These are phyloP conservation scores for Clunio marinus DNA, from an alignment of 2,888 invertebrate genomes.

Conservation along the genomic window DNA sequence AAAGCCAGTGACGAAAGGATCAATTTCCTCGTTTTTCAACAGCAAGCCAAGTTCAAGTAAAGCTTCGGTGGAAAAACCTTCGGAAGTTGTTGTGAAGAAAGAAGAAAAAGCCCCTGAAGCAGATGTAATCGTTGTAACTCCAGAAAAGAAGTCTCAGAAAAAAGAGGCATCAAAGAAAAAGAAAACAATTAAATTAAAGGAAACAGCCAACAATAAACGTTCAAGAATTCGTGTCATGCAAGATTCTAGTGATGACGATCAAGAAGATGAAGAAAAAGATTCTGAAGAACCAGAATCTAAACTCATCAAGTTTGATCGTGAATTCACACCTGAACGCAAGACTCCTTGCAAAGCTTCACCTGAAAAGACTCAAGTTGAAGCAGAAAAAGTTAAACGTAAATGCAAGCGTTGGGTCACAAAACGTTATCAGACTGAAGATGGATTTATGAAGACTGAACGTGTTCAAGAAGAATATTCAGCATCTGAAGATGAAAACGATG, in stretches of 20 bases:
- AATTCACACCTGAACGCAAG: constrained; percentile 25
- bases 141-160: background rate
- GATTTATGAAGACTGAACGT: constrained; percentile 27
- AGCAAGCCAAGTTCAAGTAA: background rate
- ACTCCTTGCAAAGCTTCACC: background rate
- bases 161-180: constrained; percentile 4
- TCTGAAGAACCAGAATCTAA: constrained; percentile 14
- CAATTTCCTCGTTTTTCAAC: constrained; percentile 23
- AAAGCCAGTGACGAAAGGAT: constrained; percentile 5
- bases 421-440: constrained; percentile 39
- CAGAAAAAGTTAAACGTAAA: constrained; percentile 8
- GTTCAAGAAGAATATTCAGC: constrained; percentile 29
- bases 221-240: constrained; percentile 27
- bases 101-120: background rate
- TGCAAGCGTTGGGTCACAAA: constrained; percentile 35
- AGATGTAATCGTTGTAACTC: background rate
- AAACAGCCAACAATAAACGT: constrained; percentile 23
- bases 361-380: background rate
- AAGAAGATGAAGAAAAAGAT: background rate
- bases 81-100: background rate
- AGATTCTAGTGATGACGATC: constrained; percentile 38
- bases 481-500: constrained; percentile 33
- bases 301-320: constrained; percentile 38
- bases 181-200: constrained; percentile 7
- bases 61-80: background rate